Conservation (phyloP, 1,140 invertebrate genomes). For the Drosophila melanogaster region DNA sequence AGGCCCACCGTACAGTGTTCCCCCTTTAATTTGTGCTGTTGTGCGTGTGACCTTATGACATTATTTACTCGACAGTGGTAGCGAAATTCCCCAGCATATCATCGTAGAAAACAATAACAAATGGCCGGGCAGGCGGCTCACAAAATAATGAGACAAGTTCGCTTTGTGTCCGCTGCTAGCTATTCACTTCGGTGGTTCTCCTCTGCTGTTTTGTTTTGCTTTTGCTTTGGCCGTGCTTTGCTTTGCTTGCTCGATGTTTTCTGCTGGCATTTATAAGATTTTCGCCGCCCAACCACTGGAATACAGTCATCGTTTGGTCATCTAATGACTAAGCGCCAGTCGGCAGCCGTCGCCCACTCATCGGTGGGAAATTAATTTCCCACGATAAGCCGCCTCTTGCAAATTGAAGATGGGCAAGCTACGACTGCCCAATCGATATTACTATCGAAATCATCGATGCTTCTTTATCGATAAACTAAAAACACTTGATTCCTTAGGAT, state of each 20-base stretch:
- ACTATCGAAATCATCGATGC: neutral
- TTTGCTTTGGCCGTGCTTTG: neutral
- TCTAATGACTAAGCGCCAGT: constrained; percentile 52
- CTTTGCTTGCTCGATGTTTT: constrained; percentile 33
- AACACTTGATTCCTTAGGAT: neutral
- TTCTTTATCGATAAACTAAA: neutral
- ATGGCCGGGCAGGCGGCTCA: constrained; percentile 18
- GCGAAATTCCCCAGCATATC: constrained; percentile 43
- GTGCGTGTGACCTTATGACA: constrained; percentile 74
- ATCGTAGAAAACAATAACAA: constrained; percentile 47
- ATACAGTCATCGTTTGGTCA: constrained; percentile 38
- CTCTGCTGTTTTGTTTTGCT: constrained; percentile 20
- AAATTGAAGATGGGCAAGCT: neutral
- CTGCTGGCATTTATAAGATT: constrained; percentile 47
- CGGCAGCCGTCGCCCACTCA: constrained; percentile 1
- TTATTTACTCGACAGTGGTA: constrained; percentile 54
- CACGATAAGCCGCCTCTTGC: neutral
- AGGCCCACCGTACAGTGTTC: constrained; percentile 16
- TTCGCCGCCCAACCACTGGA: constrained; percentile 26
- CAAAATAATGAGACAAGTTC: constrained; percentile 75
- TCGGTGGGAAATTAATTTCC: constrained; percentile 23
- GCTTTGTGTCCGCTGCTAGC: constrained; percentile 20
- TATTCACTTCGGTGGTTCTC: constrained; percentile 18
- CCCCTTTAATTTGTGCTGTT: constrained; percentile 24
- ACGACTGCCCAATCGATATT: neutral